A percentile compares a stretch with the other conserved stretches of the same genome.
These are phyloP conservation scores for Noctua pronuba DNA, from an alignment of 2,888 invertebrate genomes.

Conservation along the genomic window DNA sequence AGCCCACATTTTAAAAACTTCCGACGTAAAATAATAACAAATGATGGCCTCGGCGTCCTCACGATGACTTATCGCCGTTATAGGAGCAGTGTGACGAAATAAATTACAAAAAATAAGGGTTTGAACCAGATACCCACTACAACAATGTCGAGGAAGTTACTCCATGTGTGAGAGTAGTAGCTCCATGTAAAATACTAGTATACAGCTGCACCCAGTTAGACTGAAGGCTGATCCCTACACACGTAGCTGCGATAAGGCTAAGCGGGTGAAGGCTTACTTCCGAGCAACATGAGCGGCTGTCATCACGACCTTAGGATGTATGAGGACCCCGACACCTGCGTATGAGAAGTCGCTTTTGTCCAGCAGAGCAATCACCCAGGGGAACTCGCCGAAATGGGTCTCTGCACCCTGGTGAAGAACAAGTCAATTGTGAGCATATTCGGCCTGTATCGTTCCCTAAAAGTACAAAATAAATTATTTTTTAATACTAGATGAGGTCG, in stretches of 20 bases:
- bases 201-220: not conserved
- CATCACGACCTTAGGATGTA: slow-evolving; percentile 94
- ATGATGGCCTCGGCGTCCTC: too few relatives aligned
- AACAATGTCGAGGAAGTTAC: too few relatives aligned
- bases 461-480: not conserved
- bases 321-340: slow-evolving; percentile 95
- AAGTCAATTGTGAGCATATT: not conserved
- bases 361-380: slow-evolving; percentile 95
- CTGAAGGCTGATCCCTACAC: not conserved
- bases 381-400: slow-evolving; percentile 95
- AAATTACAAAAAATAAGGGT: too few relatives aligned
- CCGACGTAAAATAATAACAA: not conserved
- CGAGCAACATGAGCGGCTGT: slow-evolving; percentile 94
- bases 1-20: not conserved
- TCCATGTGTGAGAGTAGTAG: too few relatives aligned
- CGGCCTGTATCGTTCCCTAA: not conserved
- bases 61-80: not conserved
- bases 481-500: not conserved
- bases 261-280: slow-evolving; percentile 30
- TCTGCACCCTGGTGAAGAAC: slow-evolving; percentile 88
- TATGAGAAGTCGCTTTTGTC: slow-evolving; percentile 88
- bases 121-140: too few relatives aligned
- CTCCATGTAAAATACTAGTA: not conserved
- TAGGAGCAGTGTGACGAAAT: too few relatives aligned
- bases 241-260: not conserved